phyloP scores from a whole-genome alignment of 2,888 invertebrate species.

The Ashinkailepas kermadecensis region DNA sequence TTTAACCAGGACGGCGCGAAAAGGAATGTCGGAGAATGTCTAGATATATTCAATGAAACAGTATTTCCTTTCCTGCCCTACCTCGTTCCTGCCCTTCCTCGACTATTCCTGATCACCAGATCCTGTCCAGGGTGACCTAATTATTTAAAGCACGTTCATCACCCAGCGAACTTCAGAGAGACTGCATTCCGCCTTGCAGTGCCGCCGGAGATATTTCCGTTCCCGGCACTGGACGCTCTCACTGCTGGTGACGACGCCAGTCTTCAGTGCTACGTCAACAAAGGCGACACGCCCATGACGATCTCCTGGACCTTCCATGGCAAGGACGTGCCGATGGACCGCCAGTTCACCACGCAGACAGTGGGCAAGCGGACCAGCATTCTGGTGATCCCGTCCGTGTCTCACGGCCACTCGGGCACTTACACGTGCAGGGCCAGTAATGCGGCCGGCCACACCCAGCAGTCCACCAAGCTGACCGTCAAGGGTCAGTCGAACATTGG shows the following conservation, averaged over 20 bases:
- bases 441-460: slow-evolving; percentile 44
- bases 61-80: too few species aligned
- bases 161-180: too few species aligned
- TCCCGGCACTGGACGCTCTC: slow-evolving; percentile 62
- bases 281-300: slow-evolving; percentile 69
- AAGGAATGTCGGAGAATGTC: too few species aligned
- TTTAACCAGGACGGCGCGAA: too few species aligned
- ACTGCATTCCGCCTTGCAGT: slow-evolving; percentile 47
- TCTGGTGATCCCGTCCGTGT: slow-evolving; percentile 51
- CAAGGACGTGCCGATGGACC: slow-evolving; percentile 46
- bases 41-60: too few species aligned
- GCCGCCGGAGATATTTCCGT: slow-evolving; percentile 65
- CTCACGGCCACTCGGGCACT: slow-evolving; percentile 59
- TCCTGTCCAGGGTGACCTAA: too few species aligned
- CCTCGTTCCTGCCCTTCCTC: too few species aligned
- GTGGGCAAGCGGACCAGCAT: slow-evolving; percentile 38
- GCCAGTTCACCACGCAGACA: slow-evolving; percentile 37
- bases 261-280: slow-evolving; percentile 60
- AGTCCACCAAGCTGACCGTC: slow-evolving; percentile 30
- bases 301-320: slow-evolving; percentile 70
- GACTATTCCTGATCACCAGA: too few species aligned
- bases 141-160: too few species aligned
- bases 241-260: slow-evolving; percentile 55
- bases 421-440: slow-evolving; percentile 64
- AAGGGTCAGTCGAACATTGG: slow-evolving; percentile 27